Base-by-base conservation (phyloP, 2,113 vertebrate genomes). In the Vireo altiloquus region DNA sequence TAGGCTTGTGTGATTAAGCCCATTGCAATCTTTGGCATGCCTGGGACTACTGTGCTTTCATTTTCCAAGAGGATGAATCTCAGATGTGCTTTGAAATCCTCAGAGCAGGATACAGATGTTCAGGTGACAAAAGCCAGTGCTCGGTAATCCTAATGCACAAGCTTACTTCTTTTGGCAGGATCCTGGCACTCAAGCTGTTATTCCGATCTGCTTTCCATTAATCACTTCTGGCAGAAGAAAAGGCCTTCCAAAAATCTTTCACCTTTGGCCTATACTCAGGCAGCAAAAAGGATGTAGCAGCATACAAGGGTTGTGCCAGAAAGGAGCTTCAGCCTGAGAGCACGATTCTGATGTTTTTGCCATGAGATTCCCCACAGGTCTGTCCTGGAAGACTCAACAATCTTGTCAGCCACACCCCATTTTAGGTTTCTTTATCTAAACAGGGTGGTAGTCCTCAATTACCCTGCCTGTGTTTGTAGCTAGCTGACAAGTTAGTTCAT, bases 61-160 rank as follows among this genome's bases (percentile, higher is more conserved):
- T 74, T 94, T 95, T 92, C 66, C 76, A 77, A 35, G 37, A 93
- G 47, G 65, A 76, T 64, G n/a, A 75, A 71, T 76, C 85, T 95
- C 63, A 82, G 46, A 70, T 7, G 30, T 86, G 23, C 64, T 88
- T 89, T 60, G 71, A 88, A 85, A 77, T 80, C n/a, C 56, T 72
- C 54, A 14, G 19, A 64, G 39, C 68, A 74, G 75, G 71, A 82
- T 80, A 74, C 68, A 80, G 85, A 85, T 74, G 64, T 90, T 69
- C 60, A 59, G 65, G 50, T 74, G 90, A 90, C 85, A 92, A 75
- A 94, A 88, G 31, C 71, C 77, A 69, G 76, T 3, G 68, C 39
- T 61, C n/a, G 35, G 31, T 54, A 61, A 65, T 44, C 66, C 89
- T 65, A 86, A 65, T 35, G 50, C 76, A 80, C 79, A 69, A 40